Evolutionary conservation across 2,888 invertebrate species (phyloP).

Genomic region (Hanleya hanleyi): DNA sequence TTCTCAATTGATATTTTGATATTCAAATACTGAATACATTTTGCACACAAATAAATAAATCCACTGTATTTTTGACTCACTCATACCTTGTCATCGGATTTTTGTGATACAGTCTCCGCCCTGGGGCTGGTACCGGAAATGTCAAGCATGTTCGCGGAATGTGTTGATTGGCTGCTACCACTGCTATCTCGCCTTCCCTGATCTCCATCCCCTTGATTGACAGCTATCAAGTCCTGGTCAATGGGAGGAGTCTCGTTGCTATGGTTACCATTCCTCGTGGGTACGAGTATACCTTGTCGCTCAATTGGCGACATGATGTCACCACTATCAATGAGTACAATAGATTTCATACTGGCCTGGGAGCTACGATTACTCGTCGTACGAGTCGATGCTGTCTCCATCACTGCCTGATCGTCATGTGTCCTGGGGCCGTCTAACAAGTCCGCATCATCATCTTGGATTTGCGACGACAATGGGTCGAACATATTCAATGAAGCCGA

Average conservation of each 20-base stretch:
- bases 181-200: conserved; percentile 36
- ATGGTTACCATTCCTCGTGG: neutral
- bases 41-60: neutral
- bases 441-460: neutral
- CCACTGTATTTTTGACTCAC: neutral
- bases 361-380: neutral
- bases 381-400: neutral
- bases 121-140: conserved; percentile 23
- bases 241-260: neutral
- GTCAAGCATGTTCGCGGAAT: conserved; percentile 22
- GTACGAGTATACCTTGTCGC: neutral
- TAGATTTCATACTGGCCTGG: neutral
- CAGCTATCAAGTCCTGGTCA: neutral
- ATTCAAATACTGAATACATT: too few relatives aligned
- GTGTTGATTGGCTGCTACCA: conserved; percentile 48
- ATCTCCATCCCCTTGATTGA: neutral
- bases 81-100: conserved; percentile 53
- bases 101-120: conserved; percentile 39
- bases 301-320: neutral
- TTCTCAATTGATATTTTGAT: too few relatives aligned
- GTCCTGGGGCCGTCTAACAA: neutral
- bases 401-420: neutral
- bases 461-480: conserved; percentile 45
- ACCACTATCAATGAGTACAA: neutral
- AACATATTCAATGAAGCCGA: conserved; percentile 62